These are phyloP conservation scores for Orientallactaga sibirica DNA, from an alignment of 2,797 vertebrate species.

Conservation along the genomic window DNA sequence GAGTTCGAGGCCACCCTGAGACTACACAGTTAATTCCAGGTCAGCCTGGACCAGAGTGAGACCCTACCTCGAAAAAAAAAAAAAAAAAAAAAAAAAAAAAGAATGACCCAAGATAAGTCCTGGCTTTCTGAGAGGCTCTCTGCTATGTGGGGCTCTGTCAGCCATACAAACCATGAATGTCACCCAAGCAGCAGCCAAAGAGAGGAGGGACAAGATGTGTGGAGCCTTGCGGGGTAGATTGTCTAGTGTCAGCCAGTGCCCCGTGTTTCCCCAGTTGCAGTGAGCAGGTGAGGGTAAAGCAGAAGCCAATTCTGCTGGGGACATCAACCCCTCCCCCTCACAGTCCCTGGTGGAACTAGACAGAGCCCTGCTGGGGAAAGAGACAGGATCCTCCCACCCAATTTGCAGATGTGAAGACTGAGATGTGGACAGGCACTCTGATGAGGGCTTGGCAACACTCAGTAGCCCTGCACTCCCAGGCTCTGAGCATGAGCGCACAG, in stretches of 20 bases:
- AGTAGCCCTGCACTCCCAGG: too few relatives aligned
- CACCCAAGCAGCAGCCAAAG: neutral
- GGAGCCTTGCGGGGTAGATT: neutral
- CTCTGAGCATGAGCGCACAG: neutral
- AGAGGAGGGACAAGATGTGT: neutral
- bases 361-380: neutral
- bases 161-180: too few relatives aligned
- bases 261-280: neutral
- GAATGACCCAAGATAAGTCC: neutral
- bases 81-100: too few relatives aligned
- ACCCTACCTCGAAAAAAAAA: too few relatives aligned
- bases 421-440: neutral
- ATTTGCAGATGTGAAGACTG: neutral
- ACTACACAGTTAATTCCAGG: too few relatives aligned
- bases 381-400: neutral
- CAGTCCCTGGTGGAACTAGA: neutral
- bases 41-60: too few relatives aligned
- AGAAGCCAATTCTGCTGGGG: neutral
- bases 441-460: neutral
- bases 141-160: neutral
- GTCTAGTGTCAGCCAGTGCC: neutral
- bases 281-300: neutral
- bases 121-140: neutral
- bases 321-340: neutral
- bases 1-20: too few relatives aligned